Evolutionary conservation across 2,113 vertebrate genomes (phyloP).

Genomic region (Anhinga anhinga): DNA sequence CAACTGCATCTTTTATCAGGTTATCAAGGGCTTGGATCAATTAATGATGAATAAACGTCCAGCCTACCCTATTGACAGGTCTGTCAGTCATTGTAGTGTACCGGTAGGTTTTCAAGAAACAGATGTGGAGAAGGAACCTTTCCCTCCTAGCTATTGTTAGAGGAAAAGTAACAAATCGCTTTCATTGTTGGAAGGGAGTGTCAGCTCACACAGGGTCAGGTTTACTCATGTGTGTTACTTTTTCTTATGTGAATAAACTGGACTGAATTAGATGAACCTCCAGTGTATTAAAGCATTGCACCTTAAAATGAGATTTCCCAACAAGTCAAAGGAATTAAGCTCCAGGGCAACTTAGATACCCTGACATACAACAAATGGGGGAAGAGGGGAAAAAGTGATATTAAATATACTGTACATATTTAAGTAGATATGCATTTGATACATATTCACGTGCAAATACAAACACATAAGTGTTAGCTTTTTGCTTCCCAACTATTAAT

Average conservation of each 20-base stretch:
- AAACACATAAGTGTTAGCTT: neutral
- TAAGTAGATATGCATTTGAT: neutral
- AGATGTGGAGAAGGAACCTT: constrained; percentile 13
- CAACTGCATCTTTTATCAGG: constrained; percentile 28
- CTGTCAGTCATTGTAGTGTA: neutral
- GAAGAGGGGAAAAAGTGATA: neutral
- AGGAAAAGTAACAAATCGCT: neutral
- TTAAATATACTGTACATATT: neutral
- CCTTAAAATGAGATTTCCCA: constrained; percentile 9
- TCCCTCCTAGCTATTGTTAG: neutral
- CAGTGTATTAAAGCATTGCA: neutral
- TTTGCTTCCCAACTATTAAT: neutral
- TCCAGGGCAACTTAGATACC: neutral
- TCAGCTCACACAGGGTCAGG: neutral
- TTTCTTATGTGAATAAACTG: neutral
- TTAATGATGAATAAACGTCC: neutral
- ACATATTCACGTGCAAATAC: neutral
- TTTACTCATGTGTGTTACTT: neutral
- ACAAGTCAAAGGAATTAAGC: neutral
- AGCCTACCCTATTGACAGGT: neutral
- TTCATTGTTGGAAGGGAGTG: neutral
- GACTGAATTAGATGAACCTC: neutral
- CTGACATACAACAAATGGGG: neutral
- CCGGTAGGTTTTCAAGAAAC: constrained; percentile 19
- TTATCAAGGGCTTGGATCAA: constrained; percentile 4